phyloP scores from a whole-genome alignment of 2,113 vertebrate species.

The Ailurus styani region DNA sequence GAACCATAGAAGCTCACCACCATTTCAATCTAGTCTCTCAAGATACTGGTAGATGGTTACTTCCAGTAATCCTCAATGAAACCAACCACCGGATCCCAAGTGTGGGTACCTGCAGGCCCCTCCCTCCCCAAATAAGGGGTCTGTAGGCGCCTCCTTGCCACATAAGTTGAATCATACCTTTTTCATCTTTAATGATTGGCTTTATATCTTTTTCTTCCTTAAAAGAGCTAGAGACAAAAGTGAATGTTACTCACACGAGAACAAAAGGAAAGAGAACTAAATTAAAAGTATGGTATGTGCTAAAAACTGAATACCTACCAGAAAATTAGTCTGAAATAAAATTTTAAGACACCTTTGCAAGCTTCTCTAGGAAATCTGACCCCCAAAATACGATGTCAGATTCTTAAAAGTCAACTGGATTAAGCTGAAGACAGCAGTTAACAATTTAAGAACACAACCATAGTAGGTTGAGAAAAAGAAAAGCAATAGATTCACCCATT shows the following conservation, averaged over 20 bases:
- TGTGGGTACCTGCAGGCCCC: background rate
- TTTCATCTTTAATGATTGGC: conserved; percentile 89
- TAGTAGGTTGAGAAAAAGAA: conserved; percentile 77
- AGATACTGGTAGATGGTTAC: background rate
- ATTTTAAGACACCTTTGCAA: conserved; percentile 62
- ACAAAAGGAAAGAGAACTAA: background rate
- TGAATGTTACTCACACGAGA: conserved; percentile 56
- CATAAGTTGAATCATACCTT: conserved; percentile 80
- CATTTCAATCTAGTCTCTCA: background rate
- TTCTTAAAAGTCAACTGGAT: conserved; percentile 66
- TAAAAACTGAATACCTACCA: conserved; percentile 82
- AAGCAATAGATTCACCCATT: conserved; percentile 70
- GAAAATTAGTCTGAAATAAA: conserved; percentile 78
- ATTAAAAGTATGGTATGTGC: conserved; percentile 55
- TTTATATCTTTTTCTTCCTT: conserved; percentile 88
- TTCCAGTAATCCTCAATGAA: background rate
- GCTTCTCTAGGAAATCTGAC: conserved; percentile 73
- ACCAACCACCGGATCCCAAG: background rate
- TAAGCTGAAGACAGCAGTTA: conserved; percentile 69
- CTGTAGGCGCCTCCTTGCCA: background rate
- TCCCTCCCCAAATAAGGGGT: background rate
- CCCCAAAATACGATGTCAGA: conserved; percentile 60
- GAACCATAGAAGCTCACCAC: background rate
- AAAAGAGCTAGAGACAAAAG: conserved; percentile 88
- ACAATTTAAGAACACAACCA: conserved; percentile 79